These are phyloP conservation scores for Cinara cedri DNA, from an alignment of 2,888 invertebrate genomes.

Conservation along the genomic window DNA sequence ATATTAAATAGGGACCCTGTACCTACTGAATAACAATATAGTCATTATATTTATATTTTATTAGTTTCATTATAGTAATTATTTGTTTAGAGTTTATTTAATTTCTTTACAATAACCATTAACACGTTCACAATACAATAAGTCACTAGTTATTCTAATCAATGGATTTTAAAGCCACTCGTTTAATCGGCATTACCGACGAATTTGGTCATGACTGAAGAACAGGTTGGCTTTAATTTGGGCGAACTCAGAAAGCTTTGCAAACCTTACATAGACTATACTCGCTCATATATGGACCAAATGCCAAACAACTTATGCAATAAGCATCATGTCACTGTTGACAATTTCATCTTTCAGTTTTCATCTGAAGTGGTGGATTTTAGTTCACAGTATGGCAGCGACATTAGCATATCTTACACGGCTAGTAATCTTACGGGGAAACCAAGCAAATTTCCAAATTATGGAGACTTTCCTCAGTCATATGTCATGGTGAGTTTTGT, in stretches of 20 bases:
- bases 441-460: conserved; percentile 83
- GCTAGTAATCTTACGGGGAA: conserved; percentile 85
- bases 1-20: no score
- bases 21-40: no score
- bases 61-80: no score
- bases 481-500: conserved; percentile 79
- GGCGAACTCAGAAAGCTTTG: conserved; percentile 18
- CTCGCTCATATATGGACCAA: conserved; percentile 26
- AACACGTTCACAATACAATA: neutral
- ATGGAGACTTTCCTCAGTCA: conserved; percentile 89
- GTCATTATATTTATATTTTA: no score
- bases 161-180: no score
- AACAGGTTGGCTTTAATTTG: conserved; percentile 38
- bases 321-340: neutral
- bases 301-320: neutral
- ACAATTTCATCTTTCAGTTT: conserved; percentile 67
- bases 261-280: conserved; percentile 43
- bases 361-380: conserved; percentile 80
- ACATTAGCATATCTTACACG: conserved; percentile 85
- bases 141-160: no score
- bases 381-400: conserved; percentile 89
- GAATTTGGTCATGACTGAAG: conserved; percentile 21
- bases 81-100: no score
- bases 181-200: neutral
- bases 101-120: no score